A percentile compares a stretch with the other conserved stretches of the same genome.
phyloP scores from a whole-genome alignment of 2,888 invertebrate species.

The Campopleginae sp. region DNA sequence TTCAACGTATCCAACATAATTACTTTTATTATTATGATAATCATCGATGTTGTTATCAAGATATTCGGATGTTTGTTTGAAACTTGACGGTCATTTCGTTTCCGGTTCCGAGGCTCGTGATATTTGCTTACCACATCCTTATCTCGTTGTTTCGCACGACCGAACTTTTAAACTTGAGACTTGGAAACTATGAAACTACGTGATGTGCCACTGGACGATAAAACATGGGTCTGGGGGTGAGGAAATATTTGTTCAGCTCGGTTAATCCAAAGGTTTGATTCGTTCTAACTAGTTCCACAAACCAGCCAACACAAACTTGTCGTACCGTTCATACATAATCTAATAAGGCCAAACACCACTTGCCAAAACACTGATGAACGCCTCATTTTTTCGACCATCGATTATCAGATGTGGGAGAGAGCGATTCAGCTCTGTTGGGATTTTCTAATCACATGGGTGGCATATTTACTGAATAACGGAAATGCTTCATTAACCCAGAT shows the following conservation, averaged over 20 bases:
- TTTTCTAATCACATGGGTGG: neutral
- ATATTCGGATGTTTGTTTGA: neutral
- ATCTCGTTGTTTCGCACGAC: conserved; percentile 70
- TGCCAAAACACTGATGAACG: neutral
- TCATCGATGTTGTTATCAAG: conserved; percentile 32
- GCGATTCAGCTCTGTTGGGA: neutral
- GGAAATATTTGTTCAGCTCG: conserved; percentile 4
- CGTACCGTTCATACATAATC: neutral
- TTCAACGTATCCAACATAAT: conserved; percentile 7
- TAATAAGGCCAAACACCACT: neutral
- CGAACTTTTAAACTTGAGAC: conserved; percentile 59
- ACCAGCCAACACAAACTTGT: conserved; percentile 31
- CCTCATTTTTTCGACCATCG: neutral
- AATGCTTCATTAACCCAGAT: neutral
- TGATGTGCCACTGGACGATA: conserved; percentile 31
- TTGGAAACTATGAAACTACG: conserved; percentile 58
- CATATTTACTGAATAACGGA: neutral
- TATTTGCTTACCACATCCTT: conserved; percentile 38
- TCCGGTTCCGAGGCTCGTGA: neutral
- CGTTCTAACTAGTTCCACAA: conserved; percentile 67
- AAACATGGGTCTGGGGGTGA: conserved; percentile 25
- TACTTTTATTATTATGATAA: conserved; percentile 11
- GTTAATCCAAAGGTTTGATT: conserved; percentile 64
- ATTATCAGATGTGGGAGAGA: neutral
- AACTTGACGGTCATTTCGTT: conserved; percentile 1